Base-by-base conservation (phyloP, 1,140 invertebrate genomes). In the Panulirus ornatus region DNA sequence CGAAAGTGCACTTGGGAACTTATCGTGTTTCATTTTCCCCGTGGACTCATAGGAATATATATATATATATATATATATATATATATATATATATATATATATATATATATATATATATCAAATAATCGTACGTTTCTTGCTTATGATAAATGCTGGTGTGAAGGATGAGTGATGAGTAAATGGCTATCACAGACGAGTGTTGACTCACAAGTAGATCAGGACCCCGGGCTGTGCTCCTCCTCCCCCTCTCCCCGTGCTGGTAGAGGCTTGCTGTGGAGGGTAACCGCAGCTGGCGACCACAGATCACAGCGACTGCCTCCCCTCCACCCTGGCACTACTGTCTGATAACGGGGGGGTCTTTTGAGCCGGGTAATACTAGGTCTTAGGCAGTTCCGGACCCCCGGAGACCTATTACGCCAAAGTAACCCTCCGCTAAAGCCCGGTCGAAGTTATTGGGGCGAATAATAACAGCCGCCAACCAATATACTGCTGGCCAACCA, bases 401-500 rank as follows among this genome's bases (percentile, higher is more conserved):
- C 73, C 44, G 38, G 38, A 76, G 73, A 42, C 38, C 38, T 76
- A 76, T 76, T 42, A 76, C 73, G 73, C 73, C 27, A 76, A 76
- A 76, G 42, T 76, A 76, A 38, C 73, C n/a, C 9, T 38, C 73
- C 73, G 73, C 73, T 40, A 76, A 76, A 76, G 9, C 73, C 40
- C 38, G 44, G 40, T 8, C 36, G 19, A 42, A 76, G 73, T 76
- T 76, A 76, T 34, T 76, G 73, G 73, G 73, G 73, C 73, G 73
- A 76, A 76, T 76, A 76, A 76, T 76, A 76, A 76, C 73, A 76
- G 38, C 73, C 16, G 73, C 40, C 73, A 76, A 76, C 36, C 36
- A 76, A 76, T 42, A 76, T 76, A 76, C 73, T 34, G 38, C 38
- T 76, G 36, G 34, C 73, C 40, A 76, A n/a, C 16, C 73, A n/a